Conservation (phyloP, 1,140 invertebrate species). For the Anagrus nilaparvatae region DNA sequence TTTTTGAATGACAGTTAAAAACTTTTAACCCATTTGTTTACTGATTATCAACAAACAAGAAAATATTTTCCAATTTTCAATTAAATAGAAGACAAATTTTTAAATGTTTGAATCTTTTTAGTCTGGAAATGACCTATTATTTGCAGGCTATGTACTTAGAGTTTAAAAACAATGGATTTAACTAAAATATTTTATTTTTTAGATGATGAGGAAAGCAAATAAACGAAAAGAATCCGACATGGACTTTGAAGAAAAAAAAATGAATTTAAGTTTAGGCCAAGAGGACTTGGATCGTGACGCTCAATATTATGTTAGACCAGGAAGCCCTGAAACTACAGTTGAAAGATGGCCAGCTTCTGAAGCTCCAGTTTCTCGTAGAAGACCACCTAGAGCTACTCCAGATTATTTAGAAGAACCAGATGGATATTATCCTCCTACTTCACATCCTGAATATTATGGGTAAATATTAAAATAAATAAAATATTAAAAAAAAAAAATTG, state of each 20-base stretch:
- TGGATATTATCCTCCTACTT: conserved; percentile 29
- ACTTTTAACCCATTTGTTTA: too few relatives aligned
- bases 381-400: conserved; percentile 33
- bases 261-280: conserved; percentile 74
- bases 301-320: conserved; percentile 60
- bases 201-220: conserved; percentile 79
- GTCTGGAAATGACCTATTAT: too few relatives aligned
- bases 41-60: too few relatives aligned
- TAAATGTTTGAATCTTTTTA: too few relatives aligned
- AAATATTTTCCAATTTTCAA: too few relatives aligned
- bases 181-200: too few relatives aligned
- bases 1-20: too few relatives aligned
- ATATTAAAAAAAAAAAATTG: background rate
- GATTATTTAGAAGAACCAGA: conserved; percentile 38
- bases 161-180: too few relatives aligned
- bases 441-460: conserved; percentile 37
- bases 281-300: conserved; percentile 86
- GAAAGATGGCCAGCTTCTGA: conserved; percentile 35
- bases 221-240: conserved; percentile 90
- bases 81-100: too few relatives aligned
- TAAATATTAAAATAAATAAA: conserved; percentile 14
- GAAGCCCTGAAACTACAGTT: conserved; percentile 40
- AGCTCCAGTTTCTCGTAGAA: conserved; percentile 22
- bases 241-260: conserved; percentile 94
- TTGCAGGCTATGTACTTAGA: too few relatives aligned